Conservation (phyloP, 2,797 vertebrate species). For the Lacerta agilis region DNA sequence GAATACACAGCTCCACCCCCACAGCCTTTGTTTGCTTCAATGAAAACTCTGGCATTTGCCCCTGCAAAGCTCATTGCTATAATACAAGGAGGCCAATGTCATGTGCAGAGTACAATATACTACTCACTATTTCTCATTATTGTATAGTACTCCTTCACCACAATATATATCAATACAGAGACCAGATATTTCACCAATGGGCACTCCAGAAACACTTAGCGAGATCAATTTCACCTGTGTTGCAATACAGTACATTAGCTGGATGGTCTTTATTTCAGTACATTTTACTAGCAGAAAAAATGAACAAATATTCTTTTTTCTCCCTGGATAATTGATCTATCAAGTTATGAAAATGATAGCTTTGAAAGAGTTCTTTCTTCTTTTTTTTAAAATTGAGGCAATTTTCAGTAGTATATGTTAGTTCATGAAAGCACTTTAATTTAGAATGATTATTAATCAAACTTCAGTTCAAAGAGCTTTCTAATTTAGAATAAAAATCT, state of each 20-base stretch:
- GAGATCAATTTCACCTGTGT: constrained; percentile 73
- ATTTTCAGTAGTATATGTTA: constrained; percentile 62
- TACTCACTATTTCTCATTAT: constrained; percentile 59
- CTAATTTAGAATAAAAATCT: constrained; percentile 73
- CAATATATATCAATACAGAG: constrained; percentile 60
- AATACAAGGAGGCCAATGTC: constrained; percentile 9
- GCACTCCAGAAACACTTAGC: constrained; percentile 67
- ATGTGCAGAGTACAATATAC: constrained; percentile 56
- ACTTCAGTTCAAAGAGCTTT: constrained; percentile 71
- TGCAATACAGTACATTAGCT: constrained; percentile 66
- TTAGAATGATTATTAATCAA: constrained; percentile 75
- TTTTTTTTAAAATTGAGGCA: constrained; percentile 69
- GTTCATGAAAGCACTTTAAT: constrained; percentile 73
- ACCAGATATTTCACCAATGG: constrained; percentile 63
- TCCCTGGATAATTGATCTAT: constrained; percentile 69
- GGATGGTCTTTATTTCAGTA: constrained; percentile 66
- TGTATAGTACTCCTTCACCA: constrained; percentile 39
- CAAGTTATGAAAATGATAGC: constrained; percentile 73
- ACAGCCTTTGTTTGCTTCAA: not conserved
- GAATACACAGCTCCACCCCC: not conserved
- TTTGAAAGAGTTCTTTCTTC: constrained; percentile 60
- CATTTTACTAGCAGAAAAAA: constrained; percentile 65
- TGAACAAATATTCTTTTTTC: constrained; percentile 70
- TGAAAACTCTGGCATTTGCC: not conserved
- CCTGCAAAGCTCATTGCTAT: not conserved